Base-by-base conservation (phyloP, 2,113 vertebrate genomes). In the Oenanthe melanoleuca region DNA sequence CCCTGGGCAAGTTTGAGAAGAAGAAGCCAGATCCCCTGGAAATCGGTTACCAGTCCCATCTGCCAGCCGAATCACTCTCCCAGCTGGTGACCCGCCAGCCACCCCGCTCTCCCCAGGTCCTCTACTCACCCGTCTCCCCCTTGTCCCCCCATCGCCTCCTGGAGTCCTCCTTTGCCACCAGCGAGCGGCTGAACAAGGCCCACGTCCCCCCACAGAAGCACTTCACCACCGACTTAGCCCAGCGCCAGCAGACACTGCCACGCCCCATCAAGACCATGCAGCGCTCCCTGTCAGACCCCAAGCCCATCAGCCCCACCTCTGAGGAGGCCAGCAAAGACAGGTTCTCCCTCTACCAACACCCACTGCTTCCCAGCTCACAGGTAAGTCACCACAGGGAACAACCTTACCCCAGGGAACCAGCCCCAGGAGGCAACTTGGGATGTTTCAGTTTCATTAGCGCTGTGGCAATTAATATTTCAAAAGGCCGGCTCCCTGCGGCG, bases 131-230 rank as follows among this genome's bases (percentile, higher is more conserved):
- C 0, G 99, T 99, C 52, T 99, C 99, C 29, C 99, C 99, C 1
- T 93, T 99, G 63, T 99, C 99, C 72, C 99, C 99, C 15, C 99
- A 99, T 96, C 99, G 99, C 56, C 98, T 99, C 96, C 97, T 99
- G 90, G 99, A 99, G 91, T 98, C 99, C 61, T 98, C 99, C 64
- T 99, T 99, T 31, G 95, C 99, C 93, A 99, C 99, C 82, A 99
- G 98, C 5, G 99, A 99, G 97, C 99, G 98, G 88, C 98, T 99
- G 77, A 99, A 99, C 97, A 99, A 99, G 95, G 99, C 99, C 65
- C 99, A 99, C 15, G 99, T 99, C 42, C 99, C 99, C 34, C 99
- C 99, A 6, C 99, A 99, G 97, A 99, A 99, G 96, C 98, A 99
- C 81, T 99, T 99, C 92, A 98, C 98, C 24, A 87, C 98, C 1